Base-by-base conservation (phyloP, 2,113 vertebrate species). In the Megalops atlanticus region DNA sequence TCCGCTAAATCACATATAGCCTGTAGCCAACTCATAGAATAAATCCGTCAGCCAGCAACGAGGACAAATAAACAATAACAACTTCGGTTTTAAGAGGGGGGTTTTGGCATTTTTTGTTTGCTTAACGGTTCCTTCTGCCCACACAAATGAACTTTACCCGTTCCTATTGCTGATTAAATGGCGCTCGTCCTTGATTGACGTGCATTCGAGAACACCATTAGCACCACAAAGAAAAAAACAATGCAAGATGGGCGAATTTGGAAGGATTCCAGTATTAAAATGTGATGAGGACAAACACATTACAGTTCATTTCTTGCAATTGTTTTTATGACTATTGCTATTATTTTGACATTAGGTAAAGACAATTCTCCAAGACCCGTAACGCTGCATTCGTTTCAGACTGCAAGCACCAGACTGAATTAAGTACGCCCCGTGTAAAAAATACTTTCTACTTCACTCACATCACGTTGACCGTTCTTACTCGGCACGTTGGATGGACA, bases 1-100 rank as follows among this genome's bases (percentile, higher is more conserved):
- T 84, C 75, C 74, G 74, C 39, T 84, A 83, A 87, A 86, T 85
- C 81, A 83, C 73, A 76, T 82, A 58, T 78, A 80, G 86, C 83
- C 85, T 73, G 49, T 81, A 81, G 78, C 74, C 78, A 84, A 72
- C 79, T 76, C 80, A 82, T 76, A 39, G 78, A 74, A 80, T 84
- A 87, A 85, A 86, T 84, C 82, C 81, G 74, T 75, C 77, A 24
- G 54, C 71, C 78, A 74, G 81, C 78, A 81, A 77, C 79, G 78
- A 74, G 79, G 80, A 73, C 77, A 87, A 85, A 84, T 75, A 84
- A 81, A 84, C 79, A 81, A 85, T 84, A 77, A 81, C 78, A 49
- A 75, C 45, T 27, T 45, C 40, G 31, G 27, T 76, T 45, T 76
- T 12, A 45, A 45, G 41, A 15, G 21, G 0, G 21, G 0, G 27